These are phyloP conservation scores for Rhynchotus rufescens DNA, from an alignment of 2,797 vertebrate genomes.

Conservation along the genomic window DNA sequence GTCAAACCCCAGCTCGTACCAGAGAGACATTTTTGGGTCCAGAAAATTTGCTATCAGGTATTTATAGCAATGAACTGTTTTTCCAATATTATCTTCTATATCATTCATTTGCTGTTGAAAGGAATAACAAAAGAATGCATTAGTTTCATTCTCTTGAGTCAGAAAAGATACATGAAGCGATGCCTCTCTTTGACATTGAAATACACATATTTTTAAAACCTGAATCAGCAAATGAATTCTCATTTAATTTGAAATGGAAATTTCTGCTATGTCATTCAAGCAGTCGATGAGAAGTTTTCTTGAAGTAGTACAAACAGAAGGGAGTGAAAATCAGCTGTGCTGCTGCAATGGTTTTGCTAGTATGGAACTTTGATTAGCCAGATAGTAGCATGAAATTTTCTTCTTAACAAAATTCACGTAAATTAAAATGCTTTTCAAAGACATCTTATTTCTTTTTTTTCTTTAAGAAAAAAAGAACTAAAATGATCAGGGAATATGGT, in stretches of 20 bases:
- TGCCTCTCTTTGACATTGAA: background rate
- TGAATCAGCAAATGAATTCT: background rate
- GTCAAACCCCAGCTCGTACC: background rate
- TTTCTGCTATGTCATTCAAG: constrained; percentile 44
- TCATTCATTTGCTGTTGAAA: background rate
- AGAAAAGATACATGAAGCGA: background rate
- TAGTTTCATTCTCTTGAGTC: background rate
- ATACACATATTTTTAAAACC: background rate
- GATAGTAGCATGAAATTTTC: constrained; percentile 3
- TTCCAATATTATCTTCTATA: background rate
- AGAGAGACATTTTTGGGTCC: background rate
- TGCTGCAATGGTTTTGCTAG: background rate
- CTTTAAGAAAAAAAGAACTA: background rate
- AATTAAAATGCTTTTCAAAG: constrained; percentile 24
- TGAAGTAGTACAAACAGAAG: background rate
- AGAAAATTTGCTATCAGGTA: background rate
- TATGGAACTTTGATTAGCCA: background rate
- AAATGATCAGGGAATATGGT: background rate
- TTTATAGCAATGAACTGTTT: background rate
- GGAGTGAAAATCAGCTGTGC: background rate
- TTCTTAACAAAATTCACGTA: background rate
- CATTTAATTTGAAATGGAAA: constrained; percentile 48
- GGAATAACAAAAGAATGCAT: background rate
- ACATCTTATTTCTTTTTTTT: background rate
- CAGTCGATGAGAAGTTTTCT: background rate